Conservation (phyloP, 2,888 invertebrate genomes). For the Scaptomyza cyrtandrae region DNA sequence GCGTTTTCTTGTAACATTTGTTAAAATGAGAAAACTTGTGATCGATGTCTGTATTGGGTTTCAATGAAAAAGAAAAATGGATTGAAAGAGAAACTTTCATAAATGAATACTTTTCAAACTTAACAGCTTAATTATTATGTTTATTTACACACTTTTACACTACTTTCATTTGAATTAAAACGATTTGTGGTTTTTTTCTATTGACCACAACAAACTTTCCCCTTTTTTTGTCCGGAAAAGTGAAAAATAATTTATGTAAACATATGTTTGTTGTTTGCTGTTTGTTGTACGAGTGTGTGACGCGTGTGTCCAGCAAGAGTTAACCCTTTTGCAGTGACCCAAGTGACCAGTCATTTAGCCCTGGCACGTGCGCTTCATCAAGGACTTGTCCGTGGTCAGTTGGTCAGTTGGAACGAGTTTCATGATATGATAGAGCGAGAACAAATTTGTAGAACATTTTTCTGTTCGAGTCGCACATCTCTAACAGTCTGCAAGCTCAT, state of each 20-base stretch:
- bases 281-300: constrained; percentile 26
- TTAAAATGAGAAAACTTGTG: constrained; percentile 54
- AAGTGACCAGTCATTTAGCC: constrained; percentile 45
- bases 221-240: constrained; percentile 31
- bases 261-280: constrained; percentile 35
- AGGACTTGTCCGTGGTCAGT: constrained; percentile 58
- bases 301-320: constrained; percentile 60
- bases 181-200: constrained; percentile 31
- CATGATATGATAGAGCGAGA: constrained; percentile 6
- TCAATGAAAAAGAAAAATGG: constrained; percentile 40
- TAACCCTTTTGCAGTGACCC: constrained; percentile 56
- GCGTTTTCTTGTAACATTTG: constrained; percentile 42
- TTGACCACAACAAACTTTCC: constrained; percentile 52
- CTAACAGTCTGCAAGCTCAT: neutral
- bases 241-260: constrained; percentile 51
- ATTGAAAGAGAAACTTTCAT: constrained; percentile 40
- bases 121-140: constrained; percentile 50
- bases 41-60: constrained; percentile 69
- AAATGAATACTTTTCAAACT: neutral
- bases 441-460: neutral
- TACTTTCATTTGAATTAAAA: constrained; percentile 49
- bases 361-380: constrained; percentile 67
- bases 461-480: neutral
- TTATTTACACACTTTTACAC: constrained; percentile 53
- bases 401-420: constrained; percentile 30